Base-by-base conservation (phyloP, 2,888 invertebrate species). In the Ectemnius continuus region DNA sequence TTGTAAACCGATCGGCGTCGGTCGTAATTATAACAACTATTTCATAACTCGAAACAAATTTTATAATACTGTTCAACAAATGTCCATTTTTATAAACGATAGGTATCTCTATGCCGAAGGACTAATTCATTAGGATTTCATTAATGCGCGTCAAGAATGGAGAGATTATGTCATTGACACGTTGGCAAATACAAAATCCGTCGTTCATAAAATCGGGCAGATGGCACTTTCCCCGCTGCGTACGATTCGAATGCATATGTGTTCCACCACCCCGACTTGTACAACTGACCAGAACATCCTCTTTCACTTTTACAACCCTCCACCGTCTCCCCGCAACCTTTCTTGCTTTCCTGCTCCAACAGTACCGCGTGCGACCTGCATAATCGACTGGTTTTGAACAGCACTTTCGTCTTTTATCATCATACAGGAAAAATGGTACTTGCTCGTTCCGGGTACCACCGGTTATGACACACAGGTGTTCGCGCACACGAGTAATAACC, bases 381-480 rank as follows among this genome's bases (percentile, higher is more conserved):
- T 73, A 73, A 81, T 83, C 81, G 84, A 81, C 81, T 71, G 81
- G 81, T 80, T 81, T 76, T 67, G 76, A 81, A 73, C 73, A 81
- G 71, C 73, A 81, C 71, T 83, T 80, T 84, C 78, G 82, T 83
- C 84, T 83, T 83, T 83, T 82, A 82, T 78, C 73, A 73, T 78
- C 75, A 74, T 73, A 64, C 57, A 61, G 46, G 61, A 80, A 71
- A 70, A 78, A 70, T 77, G 74, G 73, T 78, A 67, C 71, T 76
- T 67, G 60, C n/a, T 65, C 63, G 59, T 65, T 57, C 67, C 36
- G 66, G 74, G 70, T 75, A 70, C 56, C 60, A 59, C 65, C 60
- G 70, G 66, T 63, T 67, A 74, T 62, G 77, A 73, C 73, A 76
- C 76, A 76, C 71, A 68, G 69, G 57, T 83, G 81, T 74, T 79